Percentiles rank a stretch among this genome's conserved stretches.
Evolutionary conservation across 2,113 vertebrate species (phyloP).

Genomic region (Acinonyx jubatus): DNA sequence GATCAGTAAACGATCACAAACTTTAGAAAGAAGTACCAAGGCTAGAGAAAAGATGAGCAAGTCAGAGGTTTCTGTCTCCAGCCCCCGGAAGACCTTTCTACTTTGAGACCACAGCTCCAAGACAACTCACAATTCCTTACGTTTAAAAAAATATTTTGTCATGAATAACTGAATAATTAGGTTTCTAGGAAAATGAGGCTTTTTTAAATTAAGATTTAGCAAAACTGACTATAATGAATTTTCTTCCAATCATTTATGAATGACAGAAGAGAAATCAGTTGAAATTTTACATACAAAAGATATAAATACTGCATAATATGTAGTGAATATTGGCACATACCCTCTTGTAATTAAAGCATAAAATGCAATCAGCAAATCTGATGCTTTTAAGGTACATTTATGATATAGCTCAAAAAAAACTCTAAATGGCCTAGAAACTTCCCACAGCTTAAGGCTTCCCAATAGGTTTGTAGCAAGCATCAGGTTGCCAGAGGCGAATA

Average conservation of each 20-base stretch:
- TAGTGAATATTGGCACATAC: conserved; percentile 81
- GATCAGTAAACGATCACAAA: background rate
- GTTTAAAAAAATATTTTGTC: conserved; percentile 37
- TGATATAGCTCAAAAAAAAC: background rate
- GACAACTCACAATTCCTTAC: background rate
- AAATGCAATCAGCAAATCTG: conserved; percentile 69
- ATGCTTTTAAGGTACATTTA: background rate
- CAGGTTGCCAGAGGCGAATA: conserved; percentile 97
- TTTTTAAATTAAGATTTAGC: conserved; percentile 80
- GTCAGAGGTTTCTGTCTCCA: background rate
- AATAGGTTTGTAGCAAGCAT: conserved; percentile 91
- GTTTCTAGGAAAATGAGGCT: conserved; percentile 56
- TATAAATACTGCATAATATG: conserved; percentile 82
- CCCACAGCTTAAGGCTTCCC: conserved; percentile 83
- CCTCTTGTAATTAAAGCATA: conserved; percentile 82
- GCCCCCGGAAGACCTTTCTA: background rate
- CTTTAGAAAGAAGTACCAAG: background rate
- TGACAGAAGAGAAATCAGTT: conserved; percentile 55
- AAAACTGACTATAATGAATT: conserved; percentile 57
- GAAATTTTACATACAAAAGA: conserved; percentile 72
- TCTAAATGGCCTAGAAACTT: background rate
- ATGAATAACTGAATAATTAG: conserved; percentile 62
- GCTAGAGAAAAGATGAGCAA: background rate
- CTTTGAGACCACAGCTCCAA: background rate
- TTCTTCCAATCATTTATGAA: conserved; percentile 61